Percentiles rank a stretch among this genome's conserved stretches.
Evolutionary conservation across 1,140 invertebrate species (phyloP).

Genomic region (Atta colombica): DNA sequence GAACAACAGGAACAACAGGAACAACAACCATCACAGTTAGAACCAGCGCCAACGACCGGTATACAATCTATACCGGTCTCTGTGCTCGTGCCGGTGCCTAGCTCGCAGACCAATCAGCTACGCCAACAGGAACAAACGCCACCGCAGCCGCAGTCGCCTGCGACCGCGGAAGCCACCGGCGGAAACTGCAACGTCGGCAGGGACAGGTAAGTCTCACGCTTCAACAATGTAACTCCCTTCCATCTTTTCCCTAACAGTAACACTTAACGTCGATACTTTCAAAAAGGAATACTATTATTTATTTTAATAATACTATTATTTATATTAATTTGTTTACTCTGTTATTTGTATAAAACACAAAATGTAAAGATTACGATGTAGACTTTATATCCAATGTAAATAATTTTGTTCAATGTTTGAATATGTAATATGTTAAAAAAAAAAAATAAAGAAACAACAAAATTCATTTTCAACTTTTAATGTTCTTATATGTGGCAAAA

Average conservation of each 20-base stretch:
- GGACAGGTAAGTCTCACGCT: constrained; percentile 66
- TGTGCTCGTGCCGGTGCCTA: constrained; percentile 80
- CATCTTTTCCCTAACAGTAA: background rate
- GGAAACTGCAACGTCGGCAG: constrained; percentile 59
- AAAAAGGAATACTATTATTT: background rate
- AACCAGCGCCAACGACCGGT: constrained; percentile 63
- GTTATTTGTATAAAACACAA: background rate
- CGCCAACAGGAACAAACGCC: constrained; percentile 75
- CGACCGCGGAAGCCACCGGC: constrained; percentile 74
- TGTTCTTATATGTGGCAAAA: no score
- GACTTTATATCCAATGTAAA: background rate
- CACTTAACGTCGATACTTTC: background rate
- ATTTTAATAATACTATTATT: no score
- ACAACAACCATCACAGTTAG: constrained; percentile 22
- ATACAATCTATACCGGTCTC: constrained; percentile 74
- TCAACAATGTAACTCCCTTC: background rate
- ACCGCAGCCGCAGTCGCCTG: constrained; percentile 77
- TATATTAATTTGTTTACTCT: no score
- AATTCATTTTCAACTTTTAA: background rate
- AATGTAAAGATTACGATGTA: background rate
- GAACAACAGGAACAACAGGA: constrained; percentile 36
- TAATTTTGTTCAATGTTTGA: background rate
- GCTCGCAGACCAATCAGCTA: constrained; percentile 75
- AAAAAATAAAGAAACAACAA: background rate
- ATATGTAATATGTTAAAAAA: background rate